Evolutionary conservation across 2,113 vertebrate species (phyloP), one percentile per base, ranked within the genome.

Genomic region (Lagopus muta): DNA sequence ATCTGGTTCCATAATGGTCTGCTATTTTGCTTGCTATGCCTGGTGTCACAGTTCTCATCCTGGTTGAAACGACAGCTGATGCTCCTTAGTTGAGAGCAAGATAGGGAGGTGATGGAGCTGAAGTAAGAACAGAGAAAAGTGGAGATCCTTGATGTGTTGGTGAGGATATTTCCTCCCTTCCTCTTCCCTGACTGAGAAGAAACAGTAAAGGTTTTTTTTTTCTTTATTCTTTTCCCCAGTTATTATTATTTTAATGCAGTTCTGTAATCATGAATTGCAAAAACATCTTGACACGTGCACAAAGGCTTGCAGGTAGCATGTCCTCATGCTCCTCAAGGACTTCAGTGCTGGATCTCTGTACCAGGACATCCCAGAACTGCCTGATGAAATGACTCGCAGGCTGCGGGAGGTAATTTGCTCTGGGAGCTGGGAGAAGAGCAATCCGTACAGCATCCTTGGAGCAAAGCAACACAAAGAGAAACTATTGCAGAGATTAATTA

Each of bases 1-100:
- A 96, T 91, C 65, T 16, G 34, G 28, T 80, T 80, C 91, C 61
- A 71, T 71, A 67, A 25, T 25, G 82, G 47, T 38, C 64, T 91
- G 84, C 28, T 91, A 87, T 76, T 85, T 64, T 67, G 43, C 60
- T 85, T 66, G 54, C 77, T 69, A 77, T 60, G 43, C 54, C 86
- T 85, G 60, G 72, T 87, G 28, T 91, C 89, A 71, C 93, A 85
- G 25, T 94, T 89, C 89, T 93, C 92, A 89, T 93, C 89, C 79
- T 8, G 1, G 52, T 86, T 73, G 85, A 67, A 94, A 48, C 1
- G 36, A 83, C 93, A 95, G 65, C 88, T 62, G 82, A 45, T 60
- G 45, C 36, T 94, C 7, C 43, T 72, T 47, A 62, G 19, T 40
- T 85, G 0, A 1, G 15, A 67, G 52, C 27, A 75, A 82, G 86